phyloP scores from a whole-genome alignment of 2,797 vertebrate species.

The Gorsachius magnificus region DNA sequence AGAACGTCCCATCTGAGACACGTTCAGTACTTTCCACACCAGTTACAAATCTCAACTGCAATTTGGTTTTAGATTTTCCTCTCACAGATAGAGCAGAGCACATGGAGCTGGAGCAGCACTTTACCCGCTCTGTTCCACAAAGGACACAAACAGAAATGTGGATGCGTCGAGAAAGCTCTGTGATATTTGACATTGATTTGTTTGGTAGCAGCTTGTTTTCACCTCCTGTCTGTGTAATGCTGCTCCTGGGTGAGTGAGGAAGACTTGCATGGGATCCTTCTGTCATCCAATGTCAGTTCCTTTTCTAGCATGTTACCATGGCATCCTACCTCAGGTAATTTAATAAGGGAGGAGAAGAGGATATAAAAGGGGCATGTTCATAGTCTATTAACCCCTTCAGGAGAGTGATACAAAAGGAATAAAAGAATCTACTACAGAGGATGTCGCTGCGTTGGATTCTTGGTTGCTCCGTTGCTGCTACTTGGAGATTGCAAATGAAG shows the following conservation, averaged over 20 bases:
- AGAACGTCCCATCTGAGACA: neutral
- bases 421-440: neutral
- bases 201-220: neutral
- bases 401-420: neutral
- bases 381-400: neutral
- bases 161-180: fast-evolving
- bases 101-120: neutral
- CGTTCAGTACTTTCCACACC: neutral
- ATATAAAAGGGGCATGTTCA: neutral
- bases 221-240: neutral
- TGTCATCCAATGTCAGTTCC: neutral
- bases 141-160: neutral
- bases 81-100: neutral
- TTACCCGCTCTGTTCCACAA: fast-evolving
- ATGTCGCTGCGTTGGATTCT: neutral
- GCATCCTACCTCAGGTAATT: neutral
- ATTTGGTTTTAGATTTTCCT: neutral
- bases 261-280: neutral
- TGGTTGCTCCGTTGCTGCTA: neutral
- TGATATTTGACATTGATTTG: neutral
- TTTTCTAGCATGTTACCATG: neutral
- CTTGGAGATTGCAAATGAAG: neutral
- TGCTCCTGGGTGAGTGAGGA: neutral
- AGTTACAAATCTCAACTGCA: neutral
- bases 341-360: neutral